Evolutionary conservation across 2,797 vertebrate species (phyloP).

Genomic region (Salarias fasciatus): DNA sequence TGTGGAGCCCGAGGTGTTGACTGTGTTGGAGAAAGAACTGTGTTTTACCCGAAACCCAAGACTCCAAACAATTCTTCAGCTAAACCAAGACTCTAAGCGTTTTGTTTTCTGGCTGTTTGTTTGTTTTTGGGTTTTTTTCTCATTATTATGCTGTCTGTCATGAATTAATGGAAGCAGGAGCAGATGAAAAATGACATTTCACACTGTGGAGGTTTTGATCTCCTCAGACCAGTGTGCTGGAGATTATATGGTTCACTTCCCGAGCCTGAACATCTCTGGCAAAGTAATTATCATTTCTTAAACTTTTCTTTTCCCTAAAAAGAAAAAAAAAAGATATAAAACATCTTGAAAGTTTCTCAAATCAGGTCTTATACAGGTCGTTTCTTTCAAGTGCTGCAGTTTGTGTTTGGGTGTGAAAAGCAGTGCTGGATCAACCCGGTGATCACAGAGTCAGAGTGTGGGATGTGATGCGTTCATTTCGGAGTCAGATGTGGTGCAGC

Average conservation of each 20-base stretch:
- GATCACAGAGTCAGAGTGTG: conserved; percentile 35
- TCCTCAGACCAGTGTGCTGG: conserved; percentile 12
- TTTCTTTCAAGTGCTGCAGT: conserved; percentile 22
- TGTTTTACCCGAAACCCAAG: conserved; percentile 7
- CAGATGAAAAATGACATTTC: conserved; percentile 38
- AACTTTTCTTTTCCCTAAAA: background rate
- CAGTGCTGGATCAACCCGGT: conserved; percentile 22
- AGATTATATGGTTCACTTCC: conserved; percentile 24
- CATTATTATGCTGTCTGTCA: conserved; percentile 19
- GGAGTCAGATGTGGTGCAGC: conserved; percentile 52
- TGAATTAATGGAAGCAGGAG: conserved; percentile 28
- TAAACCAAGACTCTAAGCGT: conserved; percentile 38
- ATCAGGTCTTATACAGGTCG: background rate
- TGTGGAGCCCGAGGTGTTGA: conserved; percentile 56
- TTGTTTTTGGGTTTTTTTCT: conserved; percentile 19
- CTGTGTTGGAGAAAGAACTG: conserved; percentile 25
- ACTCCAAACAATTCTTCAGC: conserved; percentile 37
- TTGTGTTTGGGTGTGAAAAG: conserved; percentile 14
- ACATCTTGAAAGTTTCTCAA: conserved; percentile 16
- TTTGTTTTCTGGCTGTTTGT: conserved; percentile 30
- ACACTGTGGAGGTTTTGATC: conserved; percentile 23
- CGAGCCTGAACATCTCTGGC: background rate
- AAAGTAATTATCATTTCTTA: conserved; percentile 18
- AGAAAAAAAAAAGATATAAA: background rate
- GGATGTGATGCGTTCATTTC: conserved; percentile 48